phyloP scores from a whole-genome alignment of 1,140 invertebrate genomes.

The Drosophila sproati region DNA sequence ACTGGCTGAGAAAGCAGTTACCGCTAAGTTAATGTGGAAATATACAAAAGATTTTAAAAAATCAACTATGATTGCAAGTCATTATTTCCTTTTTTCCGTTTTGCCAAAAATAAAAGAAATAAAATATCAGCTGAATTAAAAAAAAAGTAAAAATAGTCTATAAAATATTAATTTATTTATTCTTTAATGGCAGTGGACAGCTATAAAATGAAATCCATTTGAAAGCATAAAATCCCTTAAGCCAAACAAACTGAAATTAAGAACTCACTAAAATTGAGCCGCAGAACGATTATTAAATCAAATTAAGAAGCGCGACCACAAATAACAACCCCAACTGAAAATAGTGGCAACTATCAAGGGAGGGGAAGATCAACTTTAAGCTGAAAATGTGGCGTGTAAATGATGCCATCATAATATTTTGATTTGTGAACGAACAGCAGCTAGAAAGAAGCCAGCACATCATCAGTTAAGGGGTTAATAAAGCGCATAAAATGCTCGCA shows the following conservation, averaged over 20 bases:
- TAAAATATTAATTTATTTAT: too few relatives aligned
- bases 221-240: constrained; percentile 1
- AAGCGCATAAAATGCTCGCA: constrained; percentile 56
- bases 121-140: not conserved
- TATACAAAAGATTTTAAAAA: too few relatives aligned
- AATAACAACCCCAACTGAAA: constrained; percentile 21
- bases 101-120: too few relatives aligned
- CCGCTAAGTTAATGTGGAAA: too few relatives aligned
- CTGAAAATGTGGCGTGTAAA: constrained; percentile 80
- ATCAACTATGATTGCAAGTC: too few relatives aligned
- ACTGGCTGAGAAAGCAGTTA: not conserved
- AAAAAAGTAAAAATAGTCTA: not conserved
- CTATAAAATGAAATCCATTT: not conserved
- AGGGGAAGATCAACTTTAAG: constrained; percentile 68
- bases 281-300: constrained; percentile 46
- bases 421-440: constrained; percentile 52
- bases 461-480: constrained; percentile 79
- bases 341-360: constrained; percentile 22
- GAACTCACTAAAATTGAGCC: constrained; percentile 21
- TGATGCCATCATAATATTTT: constrained; percentile 83
- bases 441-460: constrained; percentile 42
- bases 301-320: constrained; percentile 42
- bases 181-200: too few relatives aligned
- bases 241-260: constrained; percentile 8
- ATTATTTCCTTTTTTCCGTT: too few relatives aligned